Evolutionary conservation across 2,888 invertebrate genomes (phyloP), one percentile per base, ranked within the genome.

Genomic region (Margaritifera margaritifera): DNA sequence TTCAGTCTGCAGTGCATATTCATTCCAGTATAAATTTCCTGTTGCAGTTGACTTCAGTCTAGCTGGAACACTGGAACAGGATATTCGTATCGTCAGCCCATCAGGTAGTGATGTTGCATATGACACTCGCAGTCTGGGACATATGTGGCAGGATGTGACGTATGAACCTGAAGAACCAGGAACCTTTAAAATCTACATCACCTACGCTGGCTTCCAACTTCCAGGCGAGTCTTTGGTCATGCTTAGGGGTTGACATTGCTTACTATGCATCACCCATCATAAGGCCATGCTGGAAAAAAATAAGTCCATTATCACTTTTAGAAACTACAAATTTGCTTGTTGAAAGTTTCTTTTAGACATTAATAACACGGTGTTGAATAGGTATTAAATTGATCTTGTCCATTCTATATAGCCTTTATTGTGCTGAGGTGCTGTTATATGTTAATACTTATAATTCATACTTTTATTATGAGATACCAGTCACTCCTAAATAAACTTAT

Each of bases 51-150:
- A 95, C 87, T 94, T 94, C 68, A 94, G 94, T 81, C 95, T 95
- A 82, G 96, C 97, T 22, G 98, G 98, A n/a, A 92, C 94, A 69
- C 97, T 96, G 1, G 96, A 97, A 84, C 90, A 98, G 66, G 96
- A 96, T 86, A 94, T 96, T 69, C 92, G 93, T 58, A 95, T 96
- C 57, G 94, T 95, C 57, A 95, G 96, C 78, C 96, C 98, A 93
- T 94, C 73, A 93, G 97, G 74, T 92, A 95, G 25, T 83, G 93
- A 60, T 71, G 91, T 98, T 53, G 94, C 96, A 0, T 93, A 96
- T 6, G 94, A 95, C 85, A 93, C 96, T 22, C 83, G 86, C 54
- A 88, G 89, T 6, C 77, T 74, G 4, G 68, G 82, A 0, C 62
- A 74, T 42, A 79, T 83, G 15, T 84, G 82, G 69, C 83, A 81